Evolutionary conservation across 2,113 vertebrate species (phyloP), one percentile per base, ranked within the genome.

Genomic region (Megaptera novaeangliae): DNA sequence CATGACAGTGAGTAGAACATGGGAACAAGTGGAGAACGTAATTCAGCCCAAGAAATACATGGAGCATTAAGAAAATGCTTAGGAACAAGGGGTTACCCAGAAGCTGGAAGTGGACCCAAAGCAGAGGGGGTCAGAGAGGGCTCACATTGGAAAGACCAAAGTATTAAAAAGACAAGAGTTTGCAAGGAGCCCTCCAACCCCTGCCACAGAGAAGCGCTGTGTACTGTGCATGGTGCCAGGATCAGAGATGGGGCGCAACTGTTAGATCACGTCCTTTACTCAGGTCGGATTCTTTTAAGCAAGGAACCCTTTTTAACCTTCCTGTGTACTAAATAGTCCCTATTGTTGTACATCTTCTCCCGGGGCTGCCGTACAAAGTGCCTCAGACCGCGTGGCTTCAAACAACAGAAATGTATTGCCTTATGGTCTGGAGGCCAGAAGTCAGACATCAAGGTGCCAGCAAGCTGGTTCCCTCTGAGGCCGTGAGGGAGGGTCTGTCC

Each of bases 361-460:
- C 10, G 39, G 66, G 39, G 17, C 29, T 20, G 41, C 72, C 23
- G 0, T 20, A 66, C 17, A 34, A 21, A 68, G 61, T 3, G 21
- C 49, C 41, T 1, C 41, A 27, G 8, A 8, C 21, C 0, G 1
- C 5, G 3, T 17, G 17, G 12, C 34, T 81, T 55, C 13, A 15
- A 49, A 11, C 41, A 66, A 10, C 36, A 36, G 55, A 77, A 46
- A 12, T 13, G 1, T 5, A 1, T 31, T 4, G 14, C 63, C 64
- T 17, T 15, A 4, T 2, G 1, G 57, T 13, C 80, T 64, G 49
- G 25, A 57, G 36, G 64, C 34, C 2, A 0, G 7, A 39, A 59
- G 15, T 5, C 57, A 4, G 25, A 1, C n/a, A 4, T 11, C 0
- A 8, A 18, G 46, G 14, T 11, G 74, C 13, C 13, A 15, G 21